phyloP scores from a whole-genome alignment of 2,888 invertebrate species.

The Ormyrus nitidulus region DNA sequence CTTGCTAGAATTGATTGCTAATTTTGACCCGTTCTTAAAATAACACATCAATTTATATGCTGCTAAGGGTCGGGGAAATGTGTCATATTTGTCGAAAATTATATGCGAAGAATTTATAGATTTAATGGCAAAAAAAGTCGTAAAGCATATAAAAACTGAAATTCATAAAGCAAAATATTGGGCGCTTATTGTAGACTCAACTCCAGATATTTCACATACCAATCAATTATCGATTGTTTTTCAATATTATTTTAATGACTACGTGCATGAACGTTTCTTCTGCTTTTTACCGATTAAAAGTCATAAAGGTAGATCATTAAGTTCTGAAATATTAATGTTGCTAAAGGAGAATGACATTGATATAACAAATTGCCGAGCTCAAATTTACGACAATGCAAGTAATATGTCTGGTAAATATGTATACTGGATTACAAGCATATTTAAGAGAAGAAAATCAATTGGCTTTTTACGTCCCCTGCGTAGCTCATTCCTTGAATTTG shows the following conservation, averaged over 20 bases:
- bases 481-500: constrained; percentile 60
- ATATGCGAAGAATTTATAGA: too few species aligned
- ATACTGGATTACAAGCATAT: constrained; percentile 57
- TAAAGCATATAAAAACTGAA: constrained; percentile 1
- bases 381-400: constrained; percentile 59
- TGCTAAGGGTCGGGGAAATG: constrained; percentile 43
- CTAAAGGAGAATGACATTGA: constrained; percentile 51
- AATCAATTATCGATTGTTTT: constrained; percentile 47
- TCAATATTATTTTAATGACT: too few species aligned
- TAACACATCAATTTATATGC: constrained; percentile 46
- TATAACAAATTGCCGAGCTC: constrained; percentile 57
- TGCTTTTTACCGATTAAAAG: constrained; percentile 55
- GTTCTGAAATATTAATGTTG: constrained; percentile 41
- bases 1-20: constrained; percentile 62
- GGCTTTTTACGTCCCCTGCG: constrained; percentile 50
- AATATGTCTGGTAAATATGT: constrained; percentile 59
- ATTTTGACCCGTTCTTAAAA: constrained; percentile 63
- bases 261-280: too few species aligned
- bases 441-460: constrained; percentile 56
- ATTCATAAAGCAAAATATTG: constrained; percentile 5
- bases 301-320: constrained; percentile 50
- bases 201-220: constrained; percentile 40
- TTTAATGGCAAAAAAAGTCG: too few species aligned
- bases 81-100: constrained; percentile 57
- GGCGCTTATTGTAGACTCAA: constrained; percentile 40